Conservation (phyloP, 2,113 vertebrate genomes). For the Irena cyanogastra region DNA sequence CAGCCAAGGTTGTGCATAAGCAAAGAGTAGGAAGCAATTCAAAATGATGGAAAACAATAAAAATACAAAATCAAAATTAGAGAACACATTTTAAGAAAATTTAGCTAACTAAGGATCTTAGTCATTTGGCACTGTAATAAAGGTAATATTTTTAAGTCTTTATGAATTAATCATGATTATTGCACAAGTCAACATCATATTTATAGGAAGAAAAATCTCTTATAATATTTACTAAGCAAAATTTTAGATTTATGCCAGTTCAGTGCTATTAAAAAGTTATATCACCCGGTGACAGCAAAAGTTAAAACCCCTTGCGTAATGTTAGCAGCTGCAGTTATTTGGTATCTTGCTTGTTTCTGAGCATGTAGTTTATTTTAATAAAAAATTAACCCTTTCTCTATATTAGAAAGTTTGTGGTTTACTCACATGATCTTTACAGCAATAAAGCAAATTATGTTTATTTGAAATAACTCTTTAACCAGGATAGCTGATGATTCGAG, state of each 20-base stretch:
- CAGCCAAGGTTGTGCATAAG: not conserved
- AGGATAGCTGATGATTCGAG: not conserved
- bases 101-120: not conserved
- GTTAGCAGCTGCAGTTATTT: not conserved
- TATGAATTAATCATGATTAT: not conserved
- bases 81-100: not conserved
- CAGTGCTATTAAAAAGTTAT: not conserved
- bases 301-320: not conserved
- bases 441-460: not conserved
- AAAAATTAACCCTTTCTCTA: not conserved
- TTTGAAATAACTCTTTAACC: not conserved
- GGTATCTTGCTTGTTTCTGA: not conserved
- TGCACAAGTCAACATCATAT: not conserved
- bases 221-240: not conserved
- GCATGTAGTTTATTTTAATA: not conserved
- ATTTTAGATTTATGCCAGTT: not conserved
- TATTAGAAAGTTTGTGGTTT: not conserved
- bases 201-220: not conserved
- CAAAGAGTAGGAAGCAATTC: not conserved
- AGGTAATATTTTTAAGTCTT: constrained; percentile 1
- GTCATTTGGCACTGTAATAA: not conserved
- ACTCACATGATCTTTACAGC: not conserved
- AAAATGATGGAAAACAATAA: not conserved
- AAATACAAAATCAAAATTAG: not conserved
- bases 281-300: not conserved